Base-by-base conservation (phyloP, 1,140 invertebrate species). In the Drosophila tsacasi region DNA sequence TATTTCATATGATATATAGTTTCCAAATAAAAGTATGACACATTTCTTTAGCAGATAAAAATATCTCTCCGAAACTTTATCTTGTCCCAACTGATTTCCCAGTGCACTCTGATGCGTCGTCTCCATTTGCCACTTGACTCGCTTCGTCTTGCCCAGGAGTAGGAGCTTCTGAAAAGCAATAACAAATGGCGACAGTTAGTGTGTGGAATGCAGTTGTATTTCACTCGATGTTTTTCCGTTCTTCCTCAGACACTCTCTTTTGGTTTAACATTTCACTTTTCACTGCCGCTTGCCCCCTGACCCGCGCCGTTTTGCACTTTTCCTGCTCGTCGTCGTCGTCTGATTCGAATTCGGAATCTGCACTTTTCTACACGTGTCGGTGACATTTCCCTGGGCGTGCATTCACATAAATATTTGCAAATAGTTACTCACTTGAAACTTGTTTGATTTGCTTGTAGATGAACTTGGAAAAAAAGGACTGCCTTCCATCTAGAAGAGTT, bases 141-240 rank as follows among this genome's bases (percentile, higher is more conserved):
- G 25, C 37, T 35, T 37, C 44, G 35, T 27, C 44, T 50, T 44
- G 21, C 32, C 21, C 27, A 15, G 10, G 17, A 42, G 32, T n/a
- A 23, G 52, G 19, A 19, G 30, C 60, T 44, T 49, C 76, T 71
- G 54, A 79, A 79, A 79, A 47, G 80, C 80, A 83, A 58, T 75
- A 79, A 83, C 81, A 83, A 83, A 83, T 79, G 77, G 75, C 69
- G 80, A 82, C 80, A 83, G 75, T 82, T 82, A 68, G 50, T 42
- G n/a, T 79, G 57, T 76, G 57, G 44, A 61, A 72, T 81, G 49
- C 52, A 61, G 39, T 40, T 58, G 59, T 54, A 19, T 62, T 76
- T 68, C 46, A 62, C 27, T 55, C 9, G 27, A 37, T 52, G 49
- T 42, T 30, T 39, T 47, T 54, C 35, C 23, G 37, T 15, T 23